A percentile compares a stretch with the other conserved stretches of the same genome.
phyloP scores from a whole-genome alignment of 2,113 vertebrate species.

The Megaceryle torquata region DNA sequence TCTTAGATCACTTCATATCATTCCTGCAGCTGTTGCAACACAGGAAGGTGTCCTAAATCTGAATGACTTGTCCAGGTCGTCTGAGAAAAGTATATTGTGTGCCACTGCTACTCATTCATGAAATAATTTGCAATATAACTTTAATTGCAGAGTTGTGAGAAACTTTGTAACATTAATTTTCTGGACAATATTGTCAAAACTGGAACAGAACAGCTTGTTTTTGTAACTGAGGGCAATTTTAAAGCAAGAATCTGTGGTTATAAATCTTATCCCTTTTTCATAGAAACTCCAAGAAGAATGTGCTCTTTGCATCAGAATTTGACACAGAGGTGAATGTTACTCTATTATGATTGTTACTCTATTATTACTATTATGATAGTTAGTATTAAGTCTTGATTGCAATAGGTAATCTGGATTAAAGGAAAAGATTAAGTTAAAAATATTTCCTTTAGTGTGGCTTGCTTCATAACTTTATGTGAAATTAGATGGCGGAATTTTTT shows the following conservation, averaged over 20 bases:
- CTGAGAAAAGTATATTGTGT: background rate
- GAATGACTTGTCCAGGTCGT: constrained; percentile 23
- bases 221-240: background rate
- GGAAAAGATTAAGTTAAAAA: background rate
- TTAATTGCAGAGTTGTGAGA: background rate
- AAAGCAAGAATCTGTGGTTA: background rate
- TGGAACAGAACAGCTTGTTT: background rate
- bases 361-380: background rate
- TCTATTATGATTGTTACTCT: background rate
- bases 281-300: background rate
- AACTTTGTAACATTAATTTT: background rate
- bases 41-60: background rate
- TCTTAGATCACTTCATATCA: background rate
- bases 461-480: background rate
- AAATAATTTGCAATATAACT: background rate
- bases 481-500: background rate
- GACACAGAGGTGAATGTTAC: background rate
- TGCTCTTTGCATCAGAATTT: background rate
- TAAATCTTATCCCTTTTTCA: background rate
- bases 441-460: background rate
- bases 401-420: background rate
- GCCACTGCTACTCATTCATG: background rate
- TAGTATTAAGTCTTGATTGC: background rate
- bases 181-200: background rate
- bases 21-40: constrained; percentile 31